Evolutionary conservation across 2,888 invertebrate species (phyloP), one percentile per base, ranked within the genome.

Genomic region (Molorchus minor): DNA sequence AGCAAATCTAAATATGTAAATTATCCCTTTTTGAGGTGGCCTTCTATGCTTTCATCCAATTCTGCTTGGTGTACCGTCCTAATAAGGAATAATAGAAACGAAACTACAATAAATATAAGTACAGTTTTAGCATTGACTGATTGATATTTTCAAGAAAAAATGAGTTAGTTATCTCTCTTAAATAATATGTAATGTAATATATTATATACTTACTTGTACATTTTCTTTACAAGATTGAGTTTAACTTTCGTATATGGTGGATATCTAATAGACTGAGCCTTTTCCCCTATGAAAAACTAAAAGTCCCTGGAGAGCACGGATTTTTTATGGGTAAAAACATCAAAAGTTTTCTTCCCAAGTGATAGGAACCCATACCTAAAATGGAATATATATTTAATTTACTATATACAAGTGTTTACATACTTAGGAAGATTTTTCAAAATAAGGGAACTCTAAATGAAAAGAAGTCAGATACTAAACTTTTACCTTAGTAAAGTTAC

Each of bases 271-370:
- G 86, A 82, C 61, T 85, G 84, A 44, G 89, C 68, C 68, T 87
- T 87, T 79, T 94, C 94, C 47, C 87, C n/a, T n/a, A n/a, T 87
- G 12, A 93, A 76, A 1, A 84, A 73, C 49, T 86, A 87, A 74
- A 88, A 89, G 77, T 87, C 84, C 77, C 90, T 91, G 62, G 87
- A 84, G 25, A 94, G 82, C 60, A 90, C 89, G 55, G 91, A 88
- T 80, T 96, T 96, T 76, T 91, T 90, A 81, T 99, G 98, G 0
- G 92, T 89, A 82, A 99, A 99, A 0, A 95, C 94, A 69, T 98
- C 94, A 74, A 94, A 98, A 0, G 92, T 88, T 59, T 85, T 84
- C 79, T 90, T 91, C 54, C 98, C 98, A n/a, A n/a, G 80, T 98
- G 98, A 81, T 98, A 98, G 0, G 87, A 83, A 30, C 97, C 97